These are phyloP conservation scores for Polia nebulosa DNA, from an alignment of 2,888 invertebrate genomes.

Conservation along the genomic window DNA sequence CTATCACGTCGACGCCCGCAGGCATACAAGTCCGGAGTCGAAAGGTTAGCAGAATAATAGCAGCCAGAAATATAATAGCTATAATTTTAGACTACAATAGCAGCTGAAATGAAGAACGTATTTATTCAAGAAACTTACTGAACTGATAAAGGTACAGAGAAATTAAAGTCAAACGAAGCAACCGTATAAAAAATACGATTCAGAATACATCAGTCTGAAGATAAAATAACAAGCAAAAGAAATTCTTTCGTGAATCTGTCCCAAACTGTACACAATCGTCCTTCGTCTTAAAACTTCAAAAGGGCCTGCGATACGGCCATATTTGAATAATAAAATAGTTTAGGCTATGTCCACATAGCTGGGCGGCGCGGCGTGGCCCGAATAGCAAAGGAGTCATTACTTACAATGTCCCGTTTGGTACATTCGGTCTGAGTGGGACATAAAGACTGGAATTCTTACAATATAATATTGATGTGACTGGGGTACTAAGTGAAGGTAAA, in stretches of 20 bases:
- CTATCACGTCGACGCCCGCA: constrained; percentile 17
- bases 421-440: constrained; percentile 52
- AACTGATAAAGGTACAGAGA: constrained; percentile 11
- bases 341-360: constrained; percentile 67
- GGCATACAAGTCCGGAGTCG: constrained; percentile 14
- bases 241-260: constrained; percentile 50
- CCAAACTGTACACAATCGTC: constrained; percentile 49
- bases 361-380: constrained; percentile 45
- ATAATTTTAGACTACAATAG: constrained; percentile 28
- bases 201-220: constrained; percentile 14
- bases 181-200: constrained; percentile 25
- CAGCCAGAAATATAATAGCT: constrained; percentile 21
- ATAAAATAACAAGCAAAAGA: constrained; percentile 44
- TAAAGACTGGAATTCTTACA: constrained; percentile 54
- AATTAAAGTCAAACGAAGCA: constrained; percentile 16
- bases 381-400: constrained; percentile 72
- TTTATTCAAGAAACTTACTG: constrained; percentile 32
- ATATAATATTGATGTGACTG: constrained; percentile 67
- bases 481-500: constrained; percentile 62
- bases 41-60: constrained; percentile 25
- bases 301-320: constrained; percentile 72
- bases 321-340: constrained; percentile 84
- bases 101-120: constrained; percentile 13
- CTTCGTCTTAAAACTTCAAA: constrained; percentile 68
- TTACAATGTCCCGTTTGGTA: constrained; percentile 74